A percentile compares a stretch with the other conserved stretches of the same genome.
These are phyloP conservation scores for Henricia sp. DNA, from an alignment of 53 echinoderm and acorn worm genomes.

Conservation along the genomic window DNA sequence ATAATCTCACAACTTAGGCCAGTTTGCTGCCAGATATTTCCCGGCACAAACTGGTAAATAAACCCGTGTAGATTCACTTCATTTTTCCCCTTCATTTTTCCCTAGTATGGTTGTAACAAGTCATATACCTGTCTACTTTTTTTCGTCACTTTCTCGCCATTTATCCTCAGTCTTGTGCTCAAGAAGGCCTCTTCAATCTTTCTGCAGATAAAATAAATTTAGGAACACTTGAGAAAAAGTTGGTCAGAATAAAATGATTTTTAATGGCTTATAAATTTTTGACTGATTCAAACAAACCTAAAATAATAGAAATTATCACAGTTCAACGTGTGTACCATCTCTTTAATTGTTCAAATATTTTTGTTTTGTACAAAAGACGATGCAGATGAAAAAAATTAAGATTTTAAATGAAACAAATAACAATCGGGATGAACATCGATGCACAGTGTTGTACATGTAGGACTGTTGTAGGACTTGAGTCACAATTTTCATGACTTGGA, in stretches of 20 bases:
- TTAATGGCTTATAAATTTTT: not conserved
- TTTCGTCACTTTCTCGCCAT: constrained; percentile 79
- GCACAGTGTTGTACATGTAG: too few species aligned
- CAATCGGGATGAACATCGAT: too few species aligned
- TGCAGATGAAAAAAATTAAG: too few species aligned
- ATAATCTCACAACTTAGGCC: too few species aligned
- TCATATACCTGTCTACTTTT: constrained; percentile 84
- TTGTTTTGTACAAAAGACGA: not conserved
- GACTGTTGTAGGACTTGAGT: too few species aligned
- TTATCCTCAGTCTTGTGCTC: constrained; percentile 65
- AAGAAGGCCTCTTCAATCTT: constrained; percentile 93
- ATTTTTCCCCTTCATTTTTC: not conserved
- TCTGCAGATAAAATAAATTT: constrained; percentile 48
- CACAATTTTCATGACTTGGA: too few species aligned
- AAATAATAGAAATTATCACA: not conserved
- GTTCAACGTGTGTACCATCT: not conserved
- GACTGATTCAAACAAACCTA: not conserved
- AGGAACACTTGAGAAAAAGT: too few species aligned
- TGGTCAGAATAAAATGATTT: constrained; percentile 7
- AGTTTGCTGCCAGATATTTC: too few species aligned
- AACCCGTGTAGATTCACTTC: not conserved
- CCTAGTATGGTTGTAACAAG: not conserved
- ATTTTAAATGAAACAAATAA: too few species aligned
- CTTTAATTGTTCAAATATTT: not conserved
- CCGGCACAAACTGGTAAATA: too few species aligned